phyloP scores from a whole-genome alignment of 2,797 vertebrate species.

The Pristis pectinata region DNA sequence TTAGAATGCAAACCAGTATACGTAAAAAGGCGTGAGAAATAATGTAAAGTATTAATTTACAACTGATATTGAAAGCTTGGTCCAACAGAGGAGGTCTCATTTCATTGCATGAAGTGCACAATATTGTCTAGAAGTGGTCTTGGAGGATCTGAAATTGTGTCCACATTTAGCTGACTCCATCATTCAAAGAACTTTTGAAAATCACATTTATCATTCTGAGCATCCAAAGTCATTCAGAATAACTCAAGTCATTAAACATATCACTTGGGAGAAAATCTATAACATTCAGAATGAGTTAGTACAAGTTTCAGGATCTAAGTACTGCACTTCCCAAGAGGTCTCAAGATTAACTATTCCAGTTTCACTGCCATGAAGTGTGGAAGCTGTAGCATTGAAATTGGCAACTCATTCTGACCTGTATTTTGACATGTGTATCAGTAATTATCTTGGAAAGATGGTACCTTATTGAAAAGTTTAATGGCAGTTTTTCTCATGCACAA shows the following conservation, averaged over 20 bases:
- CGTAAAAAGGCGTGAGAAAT: background rate
- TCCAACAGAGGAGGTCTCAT: background rate
- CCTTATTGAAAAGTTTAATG: background rate
- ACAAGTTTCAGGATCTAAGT: background rate
- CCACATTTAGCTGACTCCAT: background rate
- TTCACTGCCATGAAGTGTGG: background rate
- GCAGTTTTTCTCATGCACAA: background rate
- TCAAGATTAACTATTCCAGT: slow-evolving; percentile 10
- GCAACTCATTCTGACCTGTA: background rate
- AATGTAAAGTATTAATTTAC: background rate
- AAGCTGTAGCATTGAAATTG: background rate
- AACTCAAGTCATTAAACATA: background rate
- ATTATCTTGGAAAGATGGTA: slow-evolving; percentile 13
- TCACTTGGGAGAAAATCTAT: background rate
- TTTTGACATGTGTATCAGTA: background rate
- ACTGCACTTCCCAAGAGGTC: background rate
- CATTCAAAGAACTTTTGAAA: background rate
- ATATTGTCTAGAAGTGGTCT: background rate
- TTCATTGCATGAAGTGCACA: background rate
- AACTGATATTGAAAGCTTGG: background rate
- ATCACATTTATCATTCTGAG: background rate
- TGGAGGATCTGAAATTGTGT: background rate
- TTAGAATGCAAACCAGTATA: background rate
- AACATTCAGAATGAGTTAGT: background rate
- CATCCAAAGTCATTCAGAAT: too few species aligned